These are phyloP conservation scores for rat (Rattus norvegicus) DNA, from an alignment of 2,113 vertebrate genomes.

Conservation along the genomic window DNA sequence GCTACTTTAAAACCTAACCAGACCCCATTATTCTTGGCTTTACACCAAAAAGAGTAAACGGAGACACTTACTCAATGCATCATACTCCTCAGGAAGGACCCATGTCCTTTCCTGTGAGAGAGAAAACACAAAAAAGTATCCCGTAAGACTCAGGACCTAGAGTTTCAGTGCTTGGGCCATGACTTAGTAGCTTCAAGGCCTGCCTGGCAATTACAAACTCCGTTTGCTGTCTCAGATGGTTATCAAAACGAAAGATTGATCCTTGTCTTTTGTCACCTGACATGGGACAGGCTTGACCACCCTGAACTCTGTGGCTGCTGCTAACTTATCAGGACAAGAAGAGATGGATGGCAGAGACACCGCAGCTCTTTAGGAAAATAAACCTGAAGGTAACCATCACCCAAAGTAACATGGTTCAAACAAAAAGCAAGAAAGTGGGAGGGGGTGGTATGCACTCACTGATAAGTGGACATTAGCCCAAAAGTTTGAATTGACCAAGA, in stretches of 20 bases:
- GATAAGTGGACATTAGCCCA: no score
- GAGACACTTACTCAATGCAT: background rate
- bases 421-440: background rate
- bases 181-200: background rate
- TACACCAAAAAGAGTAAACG: background rate
- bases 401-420: background rate
- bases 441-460: no score
- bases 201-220: background rate
- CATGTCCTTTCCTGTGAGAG: background rate
- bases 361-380: background rate
- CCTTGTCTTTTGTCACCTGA: background rate
- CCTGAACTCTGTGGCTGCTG: conserved; percentile 13
- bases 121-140: background rate
- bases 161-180: background rate
- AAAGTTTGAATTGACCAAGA: no score
- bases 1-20: background rate
- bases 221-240: background rate
- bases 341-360: background rate
- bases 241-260: background rate
- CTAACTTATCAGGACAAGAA: background rate
- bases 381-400: background rate
- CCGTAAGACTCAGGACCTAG: background rate
- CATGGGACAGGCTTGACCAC: background rate
- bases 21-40: background rate
- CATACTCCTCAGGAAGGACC: background rate